Evolutionary conservation across 2,888 invertebrate genomes (phyloP).

Genomic region (Leptopterna dolabrata): DNA sequence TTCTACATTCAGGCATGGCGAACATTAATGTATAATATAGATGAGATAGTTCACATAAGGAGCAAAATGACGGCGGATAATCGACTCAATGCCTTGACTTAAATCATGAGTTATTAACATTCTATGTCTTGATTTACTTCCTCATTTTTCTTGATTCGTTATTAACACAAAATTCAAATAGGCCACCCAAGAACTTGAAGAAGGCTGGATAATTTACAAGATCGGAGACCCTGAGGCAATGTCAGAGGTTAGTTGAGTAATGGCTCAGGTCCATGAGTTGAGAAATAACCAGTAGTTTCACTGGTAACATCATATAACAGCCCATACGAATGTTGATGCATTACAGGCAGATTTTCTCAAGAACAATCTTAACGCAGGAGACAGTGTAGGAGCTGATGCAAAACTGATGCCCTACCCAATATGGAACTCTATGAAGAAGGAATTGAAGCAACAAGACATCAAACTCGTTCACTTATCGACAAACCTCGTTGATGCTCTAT

Average conservation of each 20-base stretch:
- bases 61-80: no score
- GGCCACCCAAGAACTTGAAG: constrained; percentile 33
- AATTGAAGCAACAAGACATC: constrained; percentile 75
- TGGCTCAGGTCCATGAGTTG: background rate
- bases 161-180: background rate
- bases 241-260: constrained; percentile 12
- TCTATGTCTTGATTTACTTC: no score
- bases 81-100: no score
- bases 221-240: constrained; percentile 35
- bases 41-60: no score
- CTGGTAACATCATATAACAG: no score
- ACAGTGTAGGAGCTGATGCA: constrained; percentile 83
- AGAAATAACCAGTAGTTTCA: background rate
- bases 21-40: constrained; percentile 74
- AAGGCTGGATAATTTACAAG: constrained; percentile 42
- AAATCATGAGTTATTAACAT: no score
- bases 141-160: no score
- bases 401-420: constrained; percentile 75
- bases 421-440: constrained; percentile 73
- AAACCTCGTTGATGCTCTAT: constrained; percentile 81
- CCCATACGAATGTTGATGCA: background rate
- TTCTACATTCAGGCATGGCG: constrained; percentile 89
- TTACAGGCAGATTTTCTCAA: constrained; percentile 69
- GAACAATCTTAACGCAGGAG: constrained; percentile 73
- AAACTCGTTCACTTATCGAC: constrained; percentile 73